phyloP scores from a whole-genome alignment of 37 sponge, comb jelly and placozoan genomes.

The Oopsacas minuta region DNA sequence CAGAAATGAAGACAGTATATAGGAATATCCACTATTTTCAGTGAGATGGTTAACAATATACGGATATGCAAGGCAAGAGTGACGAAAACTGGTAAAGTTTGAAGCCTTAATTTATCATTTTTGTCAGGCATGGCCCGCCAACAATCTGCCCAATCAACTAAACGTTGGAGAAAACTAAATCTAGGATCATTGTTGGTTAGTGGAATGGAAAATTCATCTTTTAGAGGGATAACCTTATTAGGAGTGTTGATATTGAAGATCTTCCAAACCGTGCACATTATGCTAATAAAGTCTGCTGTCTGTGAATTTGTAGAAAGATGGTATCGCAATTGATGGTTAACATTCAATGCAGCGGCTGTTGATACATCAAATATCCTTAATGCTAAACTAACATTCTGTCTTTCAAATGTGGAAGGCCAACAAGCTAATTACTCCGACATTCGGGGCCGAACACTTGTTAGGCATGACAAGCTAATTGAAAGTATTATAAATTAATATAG shows the following conservation, averaged over 20 bases:
- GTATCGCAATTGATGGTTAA: neutral
- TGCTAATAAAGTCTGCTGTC: neutral
- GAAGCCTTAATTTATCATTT: neutral
- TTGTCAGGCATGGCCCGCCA: neutral
- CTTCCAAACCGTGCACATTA: neutral
- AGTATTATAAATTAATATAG: too few relatives aligned
- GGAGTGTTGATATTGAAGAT: too few relatives aligned
- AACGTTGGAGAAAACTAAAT: too few relatives aligned
- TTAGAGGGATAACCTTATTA: neutral
- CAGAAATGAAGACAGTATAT: neutral
- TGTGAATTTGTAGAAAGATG: neutral
- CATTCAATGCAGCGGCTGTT: neutral
- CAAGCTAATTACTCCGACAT: too few relatives aligned
- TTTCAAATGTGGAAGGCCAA: neutral
- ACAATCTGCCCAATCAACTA: neutral
- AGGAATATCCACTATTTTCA: neutral
- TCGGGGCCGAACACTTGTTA: too few relatives aligned
- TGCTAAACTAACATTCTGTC: neutral
- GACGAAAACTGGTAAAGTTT: neutral
- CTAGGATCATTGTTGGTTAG: neutral
- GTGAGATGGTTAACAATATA: too few relatives aligned
- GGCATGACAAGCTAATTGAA: too few relatives aligned
- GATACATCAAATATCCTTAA: neutral
- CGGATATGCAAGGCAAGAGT: neutral
- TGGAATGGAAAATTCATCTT: neutral